phyloP scores from a whole-genome alignment of 2,113 vertebrate genomes.

The Xenotilapia longispinis region DNA sequence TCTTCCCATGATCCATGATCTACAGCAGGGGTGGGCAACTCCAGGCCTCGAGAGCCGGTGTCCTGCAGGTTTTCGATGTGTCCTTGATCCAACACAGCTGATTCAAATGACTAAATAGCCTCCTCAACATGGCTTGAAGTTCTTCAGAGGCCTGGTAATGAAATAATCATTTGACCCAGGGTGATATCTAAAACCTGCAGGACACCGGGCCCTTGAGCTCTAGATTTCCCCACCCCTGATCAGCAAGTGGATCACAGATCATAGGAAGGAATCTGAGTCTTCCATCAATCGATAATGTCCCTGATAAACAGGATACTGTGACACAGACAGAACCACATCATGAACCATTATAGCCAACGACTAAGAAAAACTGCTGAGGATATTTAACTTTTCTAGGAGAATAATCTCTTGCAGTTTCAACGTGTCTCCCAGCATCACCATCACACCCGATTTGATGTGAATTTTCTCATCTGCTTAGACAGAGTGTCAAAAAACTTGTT shows the following conservation, averaged over 20 bases:
- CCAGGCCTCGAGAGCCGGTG: background rate
- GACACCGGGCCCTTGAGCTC: background rate
- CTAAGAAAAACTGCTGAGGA: background rate
- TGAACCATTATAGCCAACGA: background rate
- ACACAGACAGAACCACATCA: background rate
- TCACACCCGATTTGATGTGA: background rate
- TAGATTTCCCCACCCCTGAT: background rate
- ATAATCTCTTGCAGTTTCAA: background rate
- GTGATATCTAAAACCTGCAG: background rate
- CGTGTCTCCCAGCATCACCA: background rate
- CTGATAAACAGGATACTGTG: background rate
- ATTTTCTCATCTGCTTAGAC: background rate
- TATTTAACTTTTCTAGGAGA: background rate
- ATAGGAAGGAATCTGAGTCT: background rate
- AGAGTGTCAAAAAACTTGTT: background rate
- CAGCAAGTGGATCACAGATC: background rate
- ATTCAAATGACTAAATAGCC: background rate
- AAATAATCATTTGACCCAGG: background rate
- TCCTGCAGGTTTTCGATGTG: background rate
- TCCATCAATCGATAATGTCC: background rate
- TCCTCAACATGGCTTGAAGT: background rate
- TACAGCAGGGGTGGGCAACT: background rate
- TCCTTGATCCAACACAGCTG: background rate
- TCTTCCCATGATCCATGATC: background rate
- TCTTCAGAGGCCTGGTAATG: background rate